Conservation (phyloP, 1,140 invertebrate genomes). For the Saccostrea echinata region DNA sequence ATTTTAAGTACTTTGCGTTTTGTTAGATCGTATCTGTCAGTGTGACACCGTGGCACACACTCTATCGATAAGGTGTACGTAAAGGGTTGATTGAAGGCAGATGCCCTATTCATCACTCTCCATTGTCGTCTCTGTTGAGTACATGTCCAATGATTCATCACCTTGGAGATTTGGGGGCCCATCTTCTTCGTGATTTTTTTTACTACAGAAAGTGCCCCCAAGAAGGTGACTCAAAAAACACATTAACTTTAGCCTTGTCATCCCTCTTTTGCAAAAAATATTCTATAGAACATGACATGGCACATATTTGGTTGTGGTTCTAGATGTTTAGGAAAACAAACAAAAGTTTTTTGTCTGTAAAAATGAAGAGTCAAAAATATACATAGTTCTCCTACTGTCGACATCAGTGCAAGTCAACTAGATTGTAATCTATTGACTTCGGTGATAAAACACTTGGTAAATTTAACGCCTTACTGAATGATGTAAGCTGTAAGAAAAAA, state of each 20-base stretch:
- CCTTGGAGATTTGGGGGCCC: not conserved
- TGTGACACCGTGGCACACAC: conserved; percentile 19
- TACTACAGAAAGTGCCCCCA: not conserved
- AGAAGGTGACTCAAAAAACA: conserved; percentile 21
- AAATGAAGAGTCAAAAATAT: too few relatives aligned
- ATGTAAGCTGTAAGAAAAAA: too few relatives aligned
- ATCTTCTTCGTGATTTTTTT: conserved; percentile 27
- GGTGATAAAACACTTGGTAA: too few relatives aligned
- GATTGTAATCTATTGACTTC: too few relatives aligned
- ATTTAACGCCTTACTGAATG: too few relatives aligned
- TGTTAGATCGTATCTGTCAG: conserved; percentile 5
- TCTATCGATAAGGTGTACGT: conserved; percentile 22
- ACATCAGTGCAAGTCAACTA: too few relatives aligned
- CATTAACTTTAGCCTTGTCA: not conserved
- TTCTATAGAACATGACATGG: not conserved
- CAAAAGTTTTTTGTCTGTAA: not conserved
- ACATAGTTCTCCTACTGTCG: too few relatives aligned
- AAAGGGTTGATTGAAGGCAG: conserved; percentile 25
- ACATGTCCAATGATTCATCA: not conserved
- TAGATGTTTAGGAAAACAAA: conserved; percentile 14
- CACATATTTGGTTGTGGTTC: conserved; percentile 6
- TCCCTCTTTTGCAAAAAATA: not conserved
- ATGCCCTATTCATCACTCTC: conserved; percentile 23
- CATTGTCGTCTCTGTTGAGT: conserved; percentile 19
- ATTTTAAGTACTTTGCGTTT: not conserved